Conservation (phyloP, 1,140 invertebrate genomes). For the Scaptomyza graminum region DNA sequence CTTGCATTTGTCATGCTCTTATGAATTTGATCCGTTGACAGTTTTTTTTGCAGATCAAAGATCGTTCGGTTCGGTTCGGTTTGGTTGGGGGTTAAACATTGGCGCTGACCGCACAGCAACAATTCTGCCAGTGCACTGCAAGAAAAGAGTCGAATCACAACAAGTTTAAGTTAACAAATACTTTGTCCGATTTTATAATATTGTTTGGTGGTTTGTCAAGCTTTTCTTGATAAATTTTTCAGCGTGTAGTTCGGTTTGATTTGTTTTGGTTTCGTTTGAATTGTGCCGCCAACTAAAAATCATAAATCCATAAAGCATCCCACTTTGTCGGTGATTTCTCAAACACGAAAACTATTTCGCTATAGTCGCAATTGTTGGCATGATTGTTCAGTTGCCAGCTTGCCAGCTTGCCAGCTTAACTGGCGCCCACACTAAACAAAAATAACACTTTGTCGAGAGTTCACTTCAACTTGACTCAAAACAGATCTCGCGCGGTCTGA, state of each 20-base stretch:
- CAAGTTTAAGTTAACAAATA: no score
- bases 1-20: slow-evolving; percentile 49
- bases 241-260: slow-evolving; percentile 26
- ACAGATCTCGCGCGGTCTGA: neutral
- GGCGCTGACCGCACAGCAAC: slow-evolving; percentile 30
- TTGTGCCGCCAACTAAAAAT: slow-evolving; percentile 48
- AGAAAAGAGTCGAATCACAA: neutral
- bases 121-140: slow-evolving; percentile 25
- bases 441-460: slow-evolving; percentile 7
- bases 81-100: slow-evolving; percentile 43
- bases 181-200: no score
- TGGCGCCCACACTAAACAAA: slow-evolving; percentile 27
- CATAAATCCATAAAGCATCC: slow-evolving; percentile 57
- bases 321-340: slow-evolving; percentile 60
- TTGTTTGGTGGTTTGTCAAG: no score
- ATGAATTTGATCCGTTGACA: slow-evolving; percentile 49
- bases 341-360: slow-evolving; percentile 53
- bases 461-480: slow-evolving; percentile 14
- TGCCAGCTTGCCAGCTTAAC: neutral
- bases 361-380: slow-evolving; percentile 6
- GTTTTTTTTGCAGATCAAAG: slow-evolving; percentile 44
- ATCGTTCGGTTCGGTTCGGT: slow-evolving; percentile 28
- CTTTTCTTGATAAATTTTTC: neutral
- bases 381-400: slow-evolving; percentile 33
- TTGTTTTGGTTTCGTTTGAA: slow-evolving; percentile 54